Percentiles rank a stretch among this genome's conserved stretches.
Conservation (phyloP, 2,797 vertebrate genomes). For the Lagorchestes hirsutus region DNA sequence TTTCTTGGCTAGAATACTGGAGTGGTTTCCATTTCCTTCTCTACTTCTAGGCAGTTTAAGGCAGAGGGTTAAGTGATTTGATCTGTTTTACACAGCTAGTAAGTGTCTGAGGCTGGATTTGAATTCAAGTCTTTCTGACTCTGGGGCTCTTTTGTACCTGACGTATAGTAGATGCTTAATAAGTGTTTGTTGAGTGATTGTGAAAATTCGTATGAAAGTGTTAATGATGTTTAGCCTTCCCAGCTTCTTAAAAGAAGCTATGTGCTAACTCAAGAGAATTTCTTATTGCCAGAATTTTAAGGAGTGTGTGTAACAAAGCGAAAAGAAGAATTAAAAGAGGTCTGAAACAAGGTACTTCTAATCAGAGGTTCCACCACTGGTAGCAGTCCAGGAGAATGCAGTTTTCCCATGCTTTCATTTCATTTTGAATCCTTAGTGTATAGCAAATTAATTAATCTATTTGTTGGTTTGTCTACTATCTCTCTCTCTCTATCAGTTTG, state of each 20-base stretch:
- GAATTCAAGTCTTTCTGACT: not conserved
- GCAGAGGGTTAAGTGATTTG: not conserved
- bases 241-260: not conserved
- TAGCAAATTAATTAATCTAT: not conserved
- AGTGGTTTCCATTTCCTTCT: not conserved
- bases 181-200: not conserved
- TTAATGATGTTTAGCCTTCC: not conserved
- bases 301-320: not conserved
- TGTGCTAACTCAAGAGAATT: not conserved
- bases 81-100: not conserved
- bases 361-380: not conserved
- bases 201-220: not conserved
- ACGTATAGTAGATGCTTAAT: not conserved
- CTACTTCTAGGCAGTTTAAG: not conserved
- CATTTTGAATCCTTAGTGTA: not conserved
- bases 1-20: not conserved
- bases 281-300: not conserved
- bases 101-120: not conserved
- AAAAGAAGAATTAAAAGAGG: not conserved
- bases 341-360: not conserved
- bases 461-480: not conserved
- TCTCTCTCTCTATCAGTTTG: not conserved
- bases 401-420: not conserved
- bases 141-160: not conserved
- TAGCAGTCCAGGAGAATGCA: not conserved